Evolutionary conservation across 1,140 invertebrate genomes (phyloP).

Genomic region (Zophobas atratus): DNA sequence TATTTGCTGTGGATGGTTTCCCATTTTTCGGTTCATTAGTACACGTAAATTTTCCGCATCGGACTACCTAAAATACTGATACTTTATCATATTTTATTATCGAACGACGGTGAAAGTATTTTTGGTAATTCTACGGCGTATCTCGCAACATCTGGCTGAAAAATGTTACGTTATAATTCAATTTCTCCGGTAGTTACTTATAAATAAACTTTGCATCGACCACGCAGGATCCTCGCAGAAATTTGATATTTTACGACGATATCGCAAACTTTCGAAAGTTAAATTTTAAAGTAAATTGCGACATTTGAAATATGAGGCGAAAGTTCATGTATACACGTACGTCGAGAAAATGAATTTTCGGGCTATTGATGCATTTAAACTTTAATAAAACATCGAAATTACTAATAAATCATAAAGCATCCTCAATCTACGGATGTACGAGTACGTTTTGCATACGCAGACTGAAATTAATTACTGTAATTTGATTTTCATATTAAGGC

Average conservation of each 20-base stretch:
- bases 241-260: slow-evolving; percentile 10
- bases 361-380: not conserved
- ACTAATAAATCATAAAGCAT: not conserved
- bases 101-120: no score
- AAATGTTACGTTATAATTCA: not conserved
- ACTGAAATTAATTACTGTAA: slow-evolving; percentile 11
- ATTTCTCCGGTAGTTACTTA: not conserved
- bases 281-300: slow-evolving; percentile 1
- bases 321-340: not conserved
- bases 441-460: not conserved
- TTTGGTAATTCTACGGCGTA: no score
- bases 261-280: slow-evolving; percentile 4
- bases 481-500: slow-evolving; percentile 2
- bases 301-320: slow-evolving; percentile 5
- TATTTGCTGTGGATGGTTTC: no score
- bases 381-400: slow-evolving; percentile 16
- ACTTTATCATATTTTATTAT: no score
- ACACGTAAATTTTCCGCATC: no score
- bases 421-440: not conserved
- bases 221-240: not conserved
- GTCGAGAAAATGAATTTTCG: not conserved
- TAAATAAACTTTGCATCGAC: not conserved
- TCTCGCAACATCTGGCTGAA: not conserved
- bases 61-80: no score
- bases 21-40: no score